Evolutionary conservation across 2,797 vertebrate genomes (phyloP).

Genomic region (Pantherophis vulpinus): DNA sequence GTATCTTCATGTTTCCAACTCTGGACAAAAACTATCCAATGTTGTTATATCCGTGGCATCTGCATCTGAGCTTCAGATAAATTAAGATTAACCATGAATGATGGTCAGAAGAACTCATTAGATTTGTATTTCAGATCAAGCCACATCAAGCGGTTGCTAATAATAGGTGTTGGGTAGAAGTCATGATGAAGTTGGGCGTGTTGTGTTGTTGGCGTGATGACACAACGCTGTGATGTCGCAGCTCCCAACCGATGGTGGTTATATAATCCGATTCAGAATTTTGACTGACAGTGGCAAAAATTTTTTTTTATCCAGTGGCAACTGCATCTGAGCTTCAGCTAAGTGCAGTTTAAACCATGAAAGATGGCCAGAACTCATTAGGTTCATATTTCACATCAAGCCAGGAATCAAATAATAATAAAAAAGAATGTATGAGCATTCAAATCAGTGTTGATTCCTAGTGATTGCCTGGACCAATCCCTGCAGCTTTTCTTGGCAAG

Average conservation of each 20-base stretch:
- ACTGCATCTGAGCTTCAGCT: not conserved
- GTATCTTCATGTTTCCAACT: too few relatives aligned
- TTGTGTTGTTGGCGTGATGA: not conserved
- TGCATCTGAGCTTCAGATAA: not conserved
- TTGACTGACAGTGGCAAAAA: not conserved
- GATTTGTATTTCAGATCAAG: not conserved
- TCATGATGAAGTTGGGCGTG: not conserved
- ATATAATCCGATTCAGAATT: not conserved
- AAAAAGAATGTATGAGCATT: not conserved
- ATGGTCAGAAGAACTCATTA: not conserved
- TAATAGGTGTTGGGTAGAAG: not conserved
- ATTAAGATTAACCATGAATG: not conserved
- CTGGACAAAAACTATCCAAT: too few relatives aligned
- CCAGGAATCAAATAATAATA: not conserved
- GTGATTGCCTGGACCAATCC: not conserved
- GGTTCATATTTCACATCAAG: not conserved
- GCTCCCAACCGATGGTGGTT: not conserved
- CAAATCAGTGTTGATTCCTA: not conserved
- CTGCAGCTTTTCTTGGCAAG: too few relatives aligned
- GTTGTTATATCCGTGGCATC: not conserved
- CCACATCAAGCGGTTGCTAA: not conserved
- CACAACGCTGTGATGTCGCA: not conserved
- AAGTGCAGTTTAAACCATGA: not conserved
- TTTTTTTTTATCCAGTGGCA: not conserved
- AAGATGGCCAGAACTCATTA: not conserved